A percentile compares a stretch with the other conserved stretches of the same genome.
Conservation (phyloP, 2,888 invertebrate genomes). For the Cheilosia soror region DNA sequence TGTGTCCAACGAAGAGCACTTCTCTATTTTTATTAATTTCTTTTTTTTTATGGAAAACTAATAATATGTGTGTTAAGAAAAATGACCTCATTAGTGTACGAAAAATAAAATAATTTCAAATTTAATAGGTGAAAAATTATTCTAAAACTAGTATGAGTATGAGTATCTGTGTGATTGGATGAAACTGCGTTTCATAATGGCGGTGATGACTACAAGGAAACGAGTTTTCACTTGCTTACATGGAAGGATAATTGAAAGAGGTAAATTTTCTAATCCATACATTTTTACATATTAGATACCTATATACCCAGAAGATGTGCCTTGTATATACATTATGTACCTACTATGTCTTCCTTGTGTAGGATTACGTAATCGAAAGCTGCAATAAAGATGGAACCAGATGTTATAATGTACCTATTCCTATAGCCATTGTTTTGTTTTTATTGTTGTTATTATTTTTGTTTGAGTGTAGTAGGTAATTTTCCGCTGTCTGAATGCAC, state of each 20-base stretch:
- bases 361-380: constrained; percentile 62
- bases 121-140: constrained; percentile 28
- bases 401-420: constrained; percentile 29
- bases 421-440: constrained; percentile 17
- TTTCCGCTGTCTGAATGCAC: not conserved
- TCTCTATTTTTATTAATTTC: not conserved
- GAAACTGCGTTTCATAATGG: constrained; percentile 9
- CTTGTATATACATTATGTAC: constrained; percentile 5
- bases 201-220: constrained; percentile 5
- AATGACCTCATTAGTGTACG: constrained; percentile 40
- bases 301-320: not conserved
- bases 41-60: constrained; percentile 17
- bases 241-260: constrained; percentile 51
- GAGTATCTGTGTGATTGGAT: constrained; percentile 42
- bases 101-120: constrained; percentile 20
- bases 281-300: too few relatives aligned
- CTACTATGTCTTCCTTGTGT: constrained; percentile 33
- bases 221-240: constrained; percentile 36
- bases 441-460: constrained; percentile 38
- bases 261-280: constrained; percentile 42
- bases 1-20: constrained; percentile 11
- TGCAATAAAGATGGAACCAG: constrained; percentile 52
- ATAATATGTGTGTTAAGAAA: constrained; percentile 15
- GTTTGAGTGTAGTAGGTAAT: constrained; percentile 2
- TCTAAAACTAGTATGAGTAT: constrained; percentile 1